A percentile compares a stretch with the other conserved stretches of the same genome.
Evolutionary conservation across 2,113 vertebrate genomes (phyloP).

Genomic region (Sclerurus mexicanus): DNA sequence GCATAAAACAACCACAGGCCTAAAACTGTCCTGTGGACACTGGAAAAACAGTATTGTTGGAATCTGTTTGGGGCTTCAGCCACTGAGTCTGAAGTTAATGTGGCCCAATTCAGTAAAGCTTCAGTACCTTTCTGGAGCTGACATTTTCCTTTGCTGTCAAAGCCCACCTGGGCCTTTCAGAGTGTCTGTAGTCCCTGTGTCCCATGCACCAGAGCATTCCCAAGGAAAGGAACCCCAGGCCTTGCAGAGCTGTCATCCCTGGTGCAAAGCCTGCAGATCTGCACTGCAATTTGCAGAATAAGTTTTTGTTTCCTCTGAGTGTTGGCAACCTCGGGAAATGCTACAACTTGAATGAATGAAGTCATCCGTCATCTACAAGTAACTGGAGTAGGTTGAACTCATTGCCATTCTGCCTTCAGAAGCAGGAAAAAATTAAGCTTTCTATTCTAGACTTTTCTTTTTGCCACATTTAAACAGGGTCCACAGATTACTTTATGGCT

Average conservation of each 20-base stretch:
- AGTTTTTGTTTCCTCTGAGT: neutral
- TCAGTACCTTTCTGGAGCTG: neutral
- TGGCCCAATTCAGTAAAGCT: neutral
- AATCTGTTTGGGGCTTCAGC: neutral
- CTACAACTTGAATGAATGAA: constrained; percentile 7
- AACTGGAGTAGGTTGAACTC: neutral
- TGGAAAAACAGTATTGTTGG: neutral
- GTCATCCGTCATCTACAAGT: neutral
- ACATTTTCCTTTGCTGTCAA: neutral
- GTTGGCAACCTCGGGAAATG: neutral
- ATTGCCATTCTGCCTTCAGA: neutral
- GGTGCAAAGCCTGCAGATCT: neutral
- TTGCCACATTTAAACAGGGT: neutral
- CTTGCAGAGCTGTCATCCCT: neutral
- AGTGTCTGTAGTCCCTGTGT: neutral
- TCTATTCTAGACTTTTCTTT: neutral
- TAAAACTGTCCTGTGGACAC: neutral
- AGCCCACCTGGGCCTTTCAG: neutral
- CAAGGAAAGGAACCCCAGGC: neutral
- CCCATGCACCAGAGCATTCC: neutral
- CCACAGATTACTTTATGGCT: neutral
- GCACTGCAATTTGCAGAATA: neutral
- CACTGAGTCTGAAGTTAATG: neutral
- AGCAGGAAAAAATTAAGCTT: neutral
- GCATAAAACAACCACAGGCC: neutral